A percentile compares a stretch with the other conserved stretches of the same genome.
These are phyloP conservation scores for Nothoprocta perdicaria DNA, from an alignment of 2,113 vertebrate genomes.

Conservation along the genomic window DNA sequence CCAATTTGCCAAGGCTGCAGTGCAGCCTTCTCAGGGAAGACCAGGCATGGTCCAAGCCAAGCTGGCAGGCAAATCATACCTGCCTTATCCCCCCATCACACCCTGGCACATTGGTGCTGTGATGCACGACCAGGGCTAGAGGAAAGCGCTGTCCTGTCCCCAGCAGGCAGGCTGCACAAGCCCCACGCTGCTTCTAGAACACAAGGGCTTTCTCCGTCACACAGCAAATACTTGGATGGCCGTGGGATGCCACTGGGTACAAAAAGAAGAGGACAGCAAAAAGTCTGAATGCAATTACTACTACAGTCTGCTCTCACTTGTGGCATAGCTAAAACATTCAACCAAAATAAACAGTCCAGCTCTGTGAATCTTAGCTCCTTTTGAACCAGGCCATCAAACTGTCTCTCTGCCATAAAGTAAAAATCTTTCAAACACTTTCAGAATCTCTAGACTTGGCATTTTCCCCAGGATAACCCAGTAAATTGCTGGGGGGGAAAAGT, in stretches of 20 bases:
- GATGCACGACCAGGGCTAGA: background rate
- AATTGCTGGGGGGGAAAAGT: background rate
- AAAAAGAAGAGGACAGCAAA: slow-evolving; percentile 12
- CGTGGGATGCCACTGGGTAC: background rate
- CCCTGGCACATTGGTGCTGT: background rate
- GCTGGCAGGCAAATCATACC: background rate
- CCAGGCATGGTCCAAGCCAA: background rate
- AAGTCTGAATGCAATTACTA: slow-evolving; percentile 30
- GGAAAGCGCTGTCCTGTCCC: rapidly evolving
- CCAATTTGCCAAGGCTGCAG: background rate
- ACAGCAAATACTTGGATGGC: background rate
- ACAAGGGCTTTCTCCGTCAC: background rate
- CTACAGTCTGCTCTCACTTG: background rate
- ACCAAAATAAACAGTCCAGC: slow-evolving; percentile 69
- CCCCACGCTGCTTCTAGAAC: background rate
- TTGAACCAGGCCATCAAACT: slow-evolving; percentile 68
- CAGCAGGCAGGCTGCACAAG: rapidly evolving
- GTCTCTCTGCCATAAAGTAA: slow-evolving; percentile 57
- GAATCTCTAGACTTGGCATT: slow-evolving; percentile 60
- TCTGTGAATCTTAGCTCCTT: slow-evolving; percentile 68
- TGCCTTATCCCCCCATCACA: background rate
- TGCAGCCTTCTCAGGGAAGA: rapidly evolving
- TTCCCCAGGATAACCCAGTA: slow-evolving; percentile 66
- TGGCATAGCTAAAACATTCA: slow-evolving; percentile 50
- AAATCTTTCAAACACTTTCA: slow-evolving; percentile 60